Percentiles rank a stretch among this genome's conserved stretches.
Conservation (phyloP, 1,140 invertebrate species). For the Hylaeus volcanicus region DNA sequence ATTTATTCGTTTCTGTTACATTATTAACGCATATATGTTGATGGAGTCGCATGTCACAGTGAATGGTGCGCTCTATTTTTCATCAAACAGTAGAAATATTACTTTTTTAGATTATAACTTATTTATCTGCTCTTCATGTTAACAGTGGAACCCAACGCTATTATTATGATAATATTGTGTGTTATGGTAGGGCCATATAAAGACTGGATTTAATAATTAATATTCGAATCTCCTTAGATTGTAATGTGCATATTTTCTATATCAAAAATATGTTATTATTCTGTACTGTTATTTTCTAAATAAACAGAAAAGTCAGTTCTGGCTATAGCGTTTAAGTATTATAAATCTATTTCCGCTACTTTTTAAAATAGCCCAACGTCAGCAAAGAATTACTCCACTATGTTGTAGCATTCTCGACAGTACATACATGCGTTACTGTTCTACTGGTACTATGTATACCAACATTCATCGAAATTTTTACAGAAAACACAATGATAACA, state of each 20-base stretch:
- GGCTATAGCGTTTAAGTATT: conserved; percentile 61
- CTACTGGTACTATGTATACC: neutral
- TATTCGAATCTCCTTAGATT: conserved; percentile 48
- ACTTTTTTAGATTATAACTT: conserved; percentile 14
- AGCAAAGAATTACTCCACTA: conserved; percentile 61
- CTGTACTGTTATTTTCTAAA: conserved; percentile 67
- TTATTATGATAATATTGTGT: conserved; percentile 26
- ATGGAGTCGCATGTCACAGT: conserved; percentile 28
- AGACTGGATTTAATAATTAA: conserved; percentile 49
- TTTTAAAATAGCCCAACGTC: conserved; percentile 65
- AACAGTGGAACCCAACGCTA: conserved; percentile 26
- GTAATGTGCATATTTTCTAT: conserved; percentile 69
- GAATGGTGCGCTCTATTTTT: conserved; percentile 34
- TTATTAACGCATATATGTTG: conserved; percentile 34
- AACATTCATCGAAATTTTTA: conserved; percentile 27
- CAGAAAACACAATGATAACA: conserved; percentile 28
- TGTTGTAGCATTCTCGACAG: conserved; percentile 34
- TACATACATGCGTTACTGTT: conserved; percentile 42
- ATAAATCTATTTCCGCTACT: conserved; percentile 57
- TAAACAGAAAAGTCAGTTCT: conserved; percentile 62
- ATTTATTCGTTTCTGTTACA: conserved; percentile 37
- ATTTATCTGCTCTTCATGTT: conserved; percentile 14
- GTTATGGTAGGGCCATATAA: conserved; percentile 47
- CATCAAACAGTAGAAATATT: conserved; percentile 24
- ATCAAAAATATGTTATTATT: conserved; percentile 75